A percentile compares a stretch with the other conserved stretches of the same genome.
phyloP scores from a whole-genome alignment of 2,888 invertebrate genomes.

The Colletes collaris region DNA sequence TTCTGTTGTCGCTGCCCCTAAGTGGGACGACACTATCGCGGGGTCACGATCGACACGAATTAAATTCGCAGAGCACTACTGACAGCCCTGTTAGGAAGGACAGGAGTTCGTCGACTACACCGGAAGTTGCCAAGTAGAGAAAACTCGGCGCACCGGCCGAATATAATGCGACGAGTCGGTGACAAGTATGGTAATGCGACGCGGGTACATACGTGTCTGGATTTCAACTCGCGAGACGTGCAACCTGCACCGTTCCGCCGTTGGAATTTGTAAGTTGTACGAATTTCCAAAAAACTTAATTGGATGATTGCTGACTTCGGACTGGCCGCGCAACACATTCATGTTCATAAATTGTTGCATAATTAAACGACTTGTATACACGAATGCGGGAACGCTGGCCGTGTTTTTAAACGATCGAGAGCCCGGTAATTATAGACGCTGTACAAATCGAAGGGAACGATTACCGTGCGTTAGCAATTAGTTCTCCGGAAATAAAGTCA shows the following conservation, averaged over 20 bases:
- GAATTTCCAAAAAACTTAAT: conserved; percentile 49
- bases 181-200: conserved; percentile 72
- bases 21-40: conserved; percentile 56
- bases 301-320: conserved; percentile 51
- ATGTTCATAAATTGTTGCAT: conserved; percentile 38
- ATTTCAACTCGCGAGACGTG: conserved; percentile 59
- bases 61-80: conserved; percentile 64
- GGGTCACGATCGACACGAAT: conserved; percentile 70
- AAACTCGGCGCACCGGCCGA: conserved; percentile 68
- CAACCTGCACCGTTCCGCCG: conserved; percentile 9
- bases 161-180: conserved; percentile 69
- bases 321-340: not conserved
- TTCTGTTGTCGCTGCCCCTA: conserved; percentile 22
- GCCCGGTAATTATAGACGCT: not conserved
- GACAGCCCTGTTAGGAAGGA: conserved; percentile 59
- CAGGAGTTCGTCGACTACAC: conserved; percentile 58
- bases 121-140: conserved; percentile 79
- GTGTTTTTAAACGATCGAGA: conserved; percentile 26
- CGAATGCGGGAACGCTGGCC: conserved; percentile 12
- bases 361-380: conserved; percentile 19
- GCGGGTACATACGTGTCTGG: conserved; percentile 73
- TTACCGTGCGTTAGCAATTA: conserved; percentile 16
- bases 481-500: too few relatives aligned
- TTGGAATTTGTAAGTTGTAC: not conserved
- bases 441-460: not conserved